Evolutionary conservation across 2,888 invertebrate genomes (phyloP), one percentile per base, ranked within the genome.

Genomic region (Caenorhabditis doughertyi): DNA sequence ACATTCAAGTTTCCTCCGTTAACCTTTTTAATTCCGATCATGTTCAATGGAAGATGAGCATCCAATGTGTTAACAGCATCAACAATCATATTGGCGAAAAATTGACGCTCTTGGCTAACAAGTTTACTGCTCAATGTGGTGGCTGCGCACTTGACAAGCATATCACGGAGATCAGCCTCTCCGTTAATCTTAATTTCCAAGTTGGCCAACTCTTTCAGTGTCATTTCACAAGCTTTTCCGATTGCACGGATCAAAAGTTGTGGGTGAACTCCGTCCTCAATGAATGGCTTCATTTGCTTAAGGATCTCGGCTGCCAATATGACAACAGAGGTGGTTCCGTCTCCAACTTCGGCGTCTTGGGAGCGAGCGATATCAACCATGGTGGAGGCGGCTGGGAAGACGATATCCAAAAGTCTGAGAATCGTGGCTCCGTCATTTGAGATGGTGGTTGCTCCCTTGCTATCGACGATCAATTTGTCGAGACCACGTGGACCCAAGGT

Each of bases 371-470:
- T 99, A 92, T 99, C 99, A 3, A 99, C 98, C 85, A 99, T 93
- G 0, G 97, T 97, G 93, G 96, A 97, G 0, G 98, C 99, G 25
- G 99, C 99, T 0, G 99, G 99, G 93, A 99, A 99, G 25, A 99
- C 95, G 90, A 99, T 95, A 91, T 99, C 98, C 89, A 99, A 92
- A n/a, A 97, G 94, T 93, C 98, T 98, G 94, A 99, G 95, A 84
- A 99, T 98, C 0, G 99, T 99, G 7, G 99, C 99, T 16, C 99
- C 99, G 93, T 99, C 99, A 92, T 99, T 99, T 1, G 98, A 98
- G 88, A 99, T 98, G 2, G 97, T 97, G 0, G 97, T 95, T 92
- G 96, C 96, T 11, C 93, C 90, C 76, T 94, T 94, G 83, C 94
- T 94, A 92, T 96, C 96, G 0, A 99, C 97, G 81, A 99, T 97